Evolutionary conservation across 2,888 invertebrate species (phyloP).

Genomic region (Mesopsocus fuscifrons): DNA sequence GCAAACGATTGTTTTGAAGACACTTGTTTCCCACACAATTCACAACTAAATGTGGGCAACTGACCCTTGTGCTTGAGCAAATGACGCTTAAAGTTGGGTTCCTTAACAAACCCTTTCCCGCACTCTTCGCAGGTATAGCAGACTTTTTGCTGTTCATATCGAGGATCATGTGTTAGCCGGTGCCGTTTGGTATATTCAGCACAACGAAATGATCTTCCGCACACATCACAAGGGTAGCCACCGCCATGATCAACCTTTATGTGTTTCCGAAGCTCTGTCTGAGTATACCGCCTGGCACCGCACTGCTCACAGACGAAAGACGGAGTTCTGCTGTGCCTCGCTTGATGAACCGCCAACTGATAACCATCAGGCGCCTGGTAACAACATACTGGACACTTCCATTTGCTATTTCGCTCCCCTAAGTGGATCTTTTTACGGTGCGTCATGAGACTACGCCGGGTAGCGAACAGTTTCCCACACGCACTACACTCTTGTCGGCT

Average conservation of each 20-base stretch:
- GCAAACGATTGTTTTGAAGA: too few relatives aligned
- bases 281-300: not conserved
- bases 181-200: conserved; percentile 14
- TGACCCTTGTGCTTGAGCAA: conserved; percentile 5
- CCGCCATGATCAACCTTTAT: not conserved
- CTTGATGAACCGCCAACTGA: conserved; percentile 2
- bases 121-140: conserved; percentile 17
- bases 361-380: conserved; percentile 3
- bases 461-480: conserved; percentile 4
- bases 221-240: conserved; percentile 16
- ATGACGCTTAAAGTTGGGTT: conserved; percentile 2
- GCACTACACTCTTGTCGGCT: conserved; percentile 2
- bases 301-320: conserved; percentile 2
- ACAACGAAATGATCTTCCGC: conserved; percentile 16
- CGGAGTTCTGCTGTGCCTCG: conserved; percentile 1
- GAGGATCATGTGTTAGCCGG: conserved; percentile 8
- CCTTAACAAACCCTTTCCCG: conserved; percentile 20
- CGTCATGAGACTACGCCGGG: not conserved
- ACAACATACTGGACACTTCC: not conserved
- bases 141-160: conserved; percentile 13
- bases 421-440: conserved; percentile 6
- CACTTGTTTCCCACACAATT: too few relatives aligned
- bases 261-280: not conserved
- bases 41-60: too few relatives aligned
- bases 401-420: not conserved